Percentiles rank a stretch among this genome's conserved stretches.
These are phyloP conservation scores for Euura lappo DNA, from an alignment of 1,140 invertebrate genomes.

Conservation along the genomic window DNA sequence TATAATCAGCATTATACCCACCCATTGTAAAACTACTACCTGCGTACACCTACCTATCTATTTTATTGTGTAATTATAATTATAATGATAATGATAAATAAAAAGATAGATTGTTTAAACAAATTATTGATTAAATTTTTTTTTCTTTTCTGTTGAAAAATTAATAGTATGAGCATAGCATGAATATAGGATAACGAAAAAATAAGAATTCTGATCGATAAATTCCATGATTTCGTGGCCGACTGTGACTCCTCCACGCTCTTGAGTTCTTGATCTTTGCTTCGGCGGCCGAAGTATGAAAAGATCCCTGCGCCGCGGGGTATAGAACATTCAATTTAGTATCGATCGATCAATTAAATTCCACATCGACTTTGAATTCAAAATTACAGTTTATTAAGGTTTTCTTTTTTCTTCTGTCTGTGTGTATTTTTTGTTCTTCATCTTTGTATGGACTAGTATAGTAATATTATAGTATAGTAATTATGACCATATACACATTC, in stretches of 20 bases:
- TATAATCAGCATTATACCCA: too few species aligned
- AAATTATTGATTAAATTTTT: too few species aligned
- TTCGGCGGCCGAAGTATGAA: slow-evolving; percentile 94
- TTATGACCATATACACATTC: slow-evolving; percentile 60
- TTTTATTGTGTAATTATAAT: slow-evolving; percentile 6
- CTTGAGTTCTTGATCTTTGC: slow-evolving; percentile 99
- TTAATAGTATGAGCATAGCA: neutral
- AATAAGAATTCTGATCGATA: slow-evolving; percentile 81
- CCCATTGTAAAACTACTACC: too few species aligned
- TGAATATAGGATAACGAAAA: too few species aligned
- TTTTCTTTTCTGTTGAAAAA: neutral
- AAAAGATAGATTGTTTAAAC: slow-evolving; percentile 16
- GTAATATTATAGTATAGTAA: slow-evolving; percentile 21
- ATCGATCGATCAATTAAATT: too few species aligned
- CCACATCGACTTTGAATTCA: slow-evolving; percentile 51
- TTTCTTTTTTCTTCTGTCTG: too few species aligned
- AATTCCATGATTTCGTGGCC: slow-evolving; percentile 99
- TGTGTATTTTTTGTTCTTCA: slow-evolving; percentile 26
- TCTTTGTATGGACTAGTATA: slow-evolving; percentile 61
- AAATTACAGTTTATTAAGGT: slow-evolving; percentile 59
- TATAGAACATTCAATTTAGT: too few species aligned
- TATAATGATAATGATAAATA: slow-evolving; percentile 11
- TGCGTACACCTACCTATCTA: too few species aligned
- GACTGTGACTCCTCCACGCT: slow-evolving; percentile 95
- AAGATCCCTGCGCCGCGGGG: too few species aligned